Evolutionary conservation across 1,140 invertebrate species (phyloP), one percentile per base, ranked within the genome.

Genomic region (Oreohelix idahoensis): DNA sequence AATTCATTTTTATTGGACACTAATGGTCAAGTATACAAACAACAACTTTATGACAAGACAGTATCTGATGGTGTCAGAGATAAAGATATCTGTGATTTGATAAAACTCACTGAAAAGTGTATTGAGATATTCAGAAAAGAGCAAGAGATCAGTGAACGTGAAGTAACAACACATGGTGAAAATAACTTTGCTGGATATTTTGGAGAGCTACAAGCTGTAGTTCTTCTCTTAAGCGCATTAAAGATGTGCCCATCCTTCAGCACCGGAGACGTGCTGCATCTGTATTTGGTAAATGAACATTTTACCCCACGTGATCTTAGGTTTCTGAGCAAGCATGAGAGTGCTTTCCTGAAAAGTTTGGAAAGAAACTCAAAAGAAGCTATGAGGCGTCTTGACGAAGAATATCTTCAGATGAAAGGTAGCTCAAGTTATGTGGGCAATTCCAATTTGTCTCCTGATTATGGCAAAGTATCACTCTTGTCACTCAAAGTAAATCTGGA

Each of bases 1-100:
- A 86, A 79, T 71, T 88, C 87, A 32, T 88, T 83, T 76, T 32
- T 88, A 35, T 86, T 84, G 81, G 86, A 88, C 71, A 88, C 87
- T 26, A 85, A 86, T 79, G 87, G 86, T 29, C 85, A 86, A 77
- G 86, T 87, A 8, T 85, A 74, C 36, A 83, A 85, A 75, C 51
- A 79, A 23, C 85, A 86, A 35, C 45, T 88, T 17, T 39, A 63
- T n/a, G 77, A 82, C 35, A 63, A 74, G 35, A 51, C 49, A 84
- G 20, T 63, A 69, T 20, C 39, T 49, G n/a, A 66, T 36, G 77
- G 45, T 20, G 45, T 70, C 35, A 51, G 4, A 49, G 42, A 81
- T n/a, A n/a, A 58, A n/a, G 49, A 51, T n/a, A 42, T 81, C 45
- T 32, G 45, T 42, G 58, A 39, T 20, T n/a, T 66, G n/a, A 39